A percentile compares a stretch with the other conserved stretches of the same genome.
Evolutionary conservation across 2,888 invertebrate species (phyloP).

Genomic region (Phalera bucephala): DNA sequence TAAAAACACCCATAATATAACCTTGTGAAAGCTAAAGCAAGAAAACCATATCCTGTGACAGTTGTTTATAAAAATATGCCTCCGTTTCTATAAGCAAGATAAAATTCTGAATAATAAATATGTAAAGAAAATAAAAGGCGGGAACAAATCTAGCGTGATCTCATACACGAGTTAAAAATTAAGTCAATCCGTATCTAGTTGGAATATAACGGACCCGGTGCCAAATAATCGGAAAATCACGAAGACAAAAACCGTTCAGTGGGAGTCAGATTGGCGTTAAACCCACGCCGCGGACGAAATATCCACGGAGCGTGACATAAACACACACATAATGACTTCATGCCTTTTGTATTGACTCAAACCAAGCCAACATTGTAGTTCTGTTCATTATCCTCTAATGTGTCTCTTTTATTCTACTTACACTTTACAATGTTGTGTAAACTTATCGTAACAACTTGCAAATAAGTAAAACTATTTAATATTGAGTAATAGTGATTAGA

Average conservation of each 20-base stretch:
- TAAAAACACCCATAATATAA: background rate
- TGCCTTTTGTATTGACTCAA: conserved; percentile 32
- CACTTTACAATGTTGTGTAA: background rate
- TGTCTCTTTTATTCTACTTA: conserved; percentile 1
- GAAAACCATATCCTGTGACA: background rate
- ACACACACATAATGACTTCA: conserved; percentile 49
- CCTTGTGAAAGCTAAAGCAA: background rate
- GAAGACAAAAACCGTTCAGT: conserved; percentile 55
- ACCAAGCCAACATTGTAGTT: conserved; percentile 19
- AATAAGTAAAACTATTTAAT: too few relatives aligned
- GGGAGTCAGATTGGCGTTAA: conserved; percentile 50
- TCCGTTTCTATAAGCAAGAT: too few relatives aligned
- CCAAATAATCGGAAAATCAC: conserved; percentile 69
- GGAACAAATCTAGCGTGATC: conserved; percentile 18
- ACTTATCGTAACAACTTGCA: too few relatives aligned
- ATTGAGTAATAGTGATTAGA: too few relatives aligned
- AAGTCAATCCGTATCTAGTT: conserved; percentile 43
- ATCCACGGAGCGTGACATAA: conserved; percentile 54
- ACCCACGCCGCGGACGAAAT: conserved; percentile 50
- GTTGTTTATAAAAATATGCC: background rate
- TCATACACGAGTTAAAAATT: conserved; percentile 23
- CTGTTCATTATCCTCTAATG: background rate
- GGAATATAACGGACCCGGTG: conserved; percentile 61
- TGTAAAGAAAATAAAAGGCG: conserved; percentile 4
- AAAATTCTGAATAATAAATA: too few relatives aligned